Percentiles rank a stretch among this genome's conserved stretches.
These are phyloP conservation scores for Tenthredo notha DNA, from an alignment of 2,888 invertebrate species.

Conservation along the genomic window DNA sequence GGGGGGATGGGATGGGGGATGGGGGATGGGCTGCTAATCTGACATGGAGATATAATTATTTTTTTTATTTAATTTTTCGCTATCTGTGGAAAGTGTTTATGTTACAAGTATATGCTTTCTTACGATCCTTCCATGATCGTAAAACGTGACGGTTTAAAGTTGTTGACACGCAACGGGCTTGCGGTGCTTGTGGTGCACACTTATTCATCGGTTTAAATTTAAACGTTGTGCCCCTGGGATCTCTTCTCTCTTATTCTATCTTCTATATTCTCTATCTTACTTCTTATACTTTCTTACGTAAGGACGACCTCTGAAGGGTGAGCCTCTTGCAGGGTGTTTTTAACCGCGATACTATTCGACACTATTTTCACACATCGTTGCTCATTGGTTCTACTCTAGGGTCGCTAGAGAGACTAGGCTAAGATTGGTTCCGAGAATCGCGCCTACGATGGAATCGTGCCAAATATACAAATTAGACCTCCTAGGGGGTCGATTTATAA, in stretches of 20 bases:
- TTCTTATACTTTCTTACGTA: slow-evolving; percentile 58
- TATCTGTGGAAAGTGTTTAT: not conserved
- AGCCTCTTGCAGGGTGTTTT: slow-evolving; percentile 53
- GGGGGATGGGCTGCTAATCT: no score
- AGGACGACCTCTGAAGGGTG: slow-evolving; percentile 63
- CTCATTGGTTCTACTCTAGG: slow-evolving; percentile 53
- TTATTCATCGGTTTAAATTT: slow-evolving; percentile 68
- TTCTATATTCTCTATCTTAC: not conserved
- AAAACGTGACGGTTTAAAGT: slow-evolving; percentile 31
- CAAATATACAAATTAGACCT: slow-evolving; percentile 18
- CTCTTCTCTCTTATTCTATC: not conserved
- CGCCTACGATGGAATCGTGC: slow-evolving; percentile 49
- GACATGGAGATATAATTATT: not conserved
- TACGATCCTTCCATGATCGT: slow-evolving; percentile 29
- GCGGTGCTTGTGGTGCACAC: slow-evolving; percentile 49
- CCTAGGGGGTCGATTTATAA: slow-evolving; percentile 29
- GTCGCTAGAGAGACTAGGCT: slow-evolving; percentile 50
- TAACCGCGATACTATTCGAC: slow-evolving; percentile 48
- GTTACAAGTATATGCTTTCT: slow-evolving; percentile 16
- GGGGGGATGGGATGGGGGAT: no score
- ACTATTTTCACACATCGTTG: slow-evolving; percentile 56
- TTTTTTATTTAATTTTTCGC: not conserved
- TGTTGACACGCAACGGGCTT: slow-evolving; percentile 41
- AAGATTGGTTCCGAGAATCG: slow-evolving; percentile 61
- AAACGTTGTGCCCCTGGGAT: slow-evolving; percentile 57